Base-by-base conservation (phyloP, 1,140 invertebrate genomes). In the Antheraea pernyi region DNA sequence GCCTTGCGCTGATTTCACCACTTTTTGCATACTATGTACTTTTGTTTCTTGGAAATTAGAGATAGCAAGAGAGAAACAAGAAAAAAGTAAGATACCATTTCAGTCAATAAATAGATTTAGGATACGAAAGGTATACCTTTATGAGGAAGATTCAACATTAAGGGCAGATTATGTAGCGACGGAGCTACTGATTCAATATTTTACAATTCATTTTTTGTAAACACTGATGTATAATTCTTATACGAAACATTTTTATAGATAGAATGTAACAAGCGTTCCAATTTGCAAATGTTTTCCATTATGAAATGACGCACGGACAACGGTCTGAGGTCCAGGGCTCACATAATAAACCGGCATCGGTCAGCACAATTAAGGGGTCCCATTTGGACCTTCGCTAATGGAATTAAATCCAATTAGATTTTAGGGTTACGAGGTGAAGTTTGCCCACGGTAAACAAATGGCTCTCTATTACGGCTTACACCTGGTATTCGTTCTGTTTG, bases 361-460 rank as follows among this genome's bases (percentile, higher is more conserved):
- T 89, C 86, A 88, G 88, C 86, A 89, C 86, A 89, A 90, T 91
- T 91, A 84, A 88, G 82, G 84, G 84, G 79, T 71, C 83, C 83
- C 84, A 86, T 88, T 90, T 84, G 83, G 85, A 85, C 85, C 84
- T 85, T 82, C 78, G 81, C 82, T 91, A 91, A 91, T 91, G 88
- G 88, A 89, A 91, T 90, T 89, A 89, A 88, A 91, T 89, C 87
- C 88, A 91, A 91, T 91, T 89, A 91, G 85, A 88, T 89, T 89
- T 89, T 85, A 89, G 85, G 88, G 86, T 88, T 88, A 86, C 85
- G 83, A 87, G 85, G 85, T 89, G 83, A 88, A 91, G 86, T 89
- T 91, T 89, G 82, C 82, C 85, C 77, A 83, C 83, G 80, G 82
- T 81, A 84, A 87, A 89, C 84, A 91, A 91, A 90, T 90, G 81